Conservation (phyloP, 2,888 invertebrate genomes). For the Drosophila suboccidentalis region DNA sequence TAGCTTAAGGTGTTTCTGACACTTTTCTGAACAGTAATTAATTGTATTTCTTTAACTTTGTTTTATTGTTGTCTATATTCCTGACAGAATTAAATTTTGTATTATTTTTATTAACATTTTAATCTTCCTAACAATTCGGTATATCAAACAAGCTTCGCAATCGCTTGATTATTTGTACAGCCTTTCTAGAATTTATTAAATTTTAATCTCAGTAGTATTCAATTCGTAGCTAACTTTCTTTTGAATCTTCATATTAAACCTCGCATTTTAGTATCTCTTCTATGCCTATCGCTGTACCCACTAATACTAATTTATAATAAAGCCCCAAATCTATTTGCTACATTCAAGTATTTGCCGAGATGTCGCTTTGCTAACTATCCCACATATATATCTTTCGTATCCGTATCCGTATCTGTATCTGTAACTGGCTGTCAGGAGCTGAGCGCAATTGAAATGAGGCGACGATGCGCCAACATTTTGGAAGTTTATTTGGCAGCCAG, state of each 20-base stretch:
- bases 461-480: constrained; percentile 76
- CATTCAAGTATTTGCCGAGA: constrained; percentile 28
- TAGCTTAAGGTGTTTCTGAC: background rate
- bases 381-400: constrained; percentile 19
- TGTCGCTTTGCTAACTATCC: constrained; percentile 43
- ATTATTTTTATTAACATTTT: background rate
- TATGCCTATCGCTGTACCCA: constrained; percentile 1
- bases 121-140: too few species aligned
- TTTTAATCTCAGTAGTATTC: background rate
- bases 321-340: constrained; percentile 28
- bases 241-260: background rate
- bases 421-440: constrained; percentile 58
- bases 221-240: background rate
- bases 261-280: constrained; percentile 9
- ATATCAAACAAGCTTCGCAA: too few species aligned
- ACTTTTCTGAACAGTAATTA: background rate
- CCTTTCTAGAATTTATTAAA: too few species aligned
- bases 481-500: constrained; percentile 76
- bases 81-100: too few species aligned
- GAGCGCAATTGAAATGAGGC: constrained; percentile 63
- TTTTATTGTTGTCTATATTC: too few species aligned
- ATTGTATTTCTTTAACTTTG: background rate
- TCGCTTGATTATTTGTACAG: too few species aligned
- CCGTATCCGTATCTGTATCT: constrained; percentile 27
- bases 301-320: constrained; percentile 44